Percentiles rank a stretch among this genome's conserved stretches.
Conservation (phyloP, 2,888 invertebrate genomes). For the Tromatobia lineatoria region DNA sequence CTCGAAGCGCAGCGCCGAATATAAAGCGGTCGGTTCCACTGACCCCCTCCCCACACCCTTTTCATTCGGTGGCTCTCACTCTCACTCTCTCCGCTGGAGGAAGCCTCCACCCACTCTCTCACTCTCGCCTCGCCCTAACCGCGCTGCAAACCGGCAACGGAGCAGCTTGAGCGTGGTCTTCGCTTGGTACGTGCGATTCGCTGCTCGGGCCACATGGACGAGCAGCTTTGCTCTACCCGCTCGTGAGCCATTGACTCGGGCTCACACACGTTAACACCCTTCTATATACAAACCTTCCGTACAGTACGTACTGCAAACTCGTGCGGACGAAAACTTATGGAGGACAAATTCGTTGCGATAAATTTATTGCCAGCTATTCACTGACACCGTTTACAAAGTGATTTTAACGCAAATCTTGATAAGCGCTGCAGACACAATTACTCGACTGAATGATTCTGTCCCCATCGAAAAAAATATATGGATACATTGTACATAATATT, state of each 20-base stretch:
- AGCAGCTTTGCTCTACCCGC: slow-evolving; percentile 30
- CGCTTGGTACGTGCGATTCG: slow-evolving; percentile 35
- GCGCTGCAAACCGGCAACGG: slow-evolving; percentile 37
- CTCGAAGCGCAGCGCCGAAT: slow-evolving; percentile 81
- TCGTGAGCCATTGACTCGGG: slow-evolving; percentile 52
- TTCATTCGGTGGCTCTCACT: slow-evolving; percentile 57
- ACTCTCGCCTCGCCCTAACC: slow-evolving; percentile 43
- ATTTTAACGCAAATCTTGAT: slow-evolving; percentile 9
- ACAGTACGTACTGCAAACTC: slow-evolving; percentile 8
- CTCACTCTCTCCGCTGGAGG: slow-evolving; percentile 29
- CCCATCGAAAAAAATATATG: no score
- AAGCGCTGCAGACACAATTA: neutral
- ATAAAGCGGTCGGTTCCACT: slow-evolving; percentile 81
- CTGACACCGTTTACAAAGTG: neutral
- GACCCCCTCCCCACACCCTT: slow-evolving; percentile 77
- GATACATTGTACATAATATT: no score
- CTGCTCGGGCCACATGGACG: slow-evolving; percentile 30
- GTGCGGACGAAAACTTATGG: slow-evolving; percentile 11
- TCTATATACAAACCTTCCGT: neutral
- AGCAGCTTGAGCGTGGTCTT: slow-evolving; percentile 41
- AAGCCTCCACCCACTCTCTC: slow-evolving; percentile 54
- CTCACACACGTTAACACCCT: neutral
- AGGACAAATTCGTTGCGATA: slow-evolving; percentile 14
- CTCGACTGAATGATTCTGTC: neutral
- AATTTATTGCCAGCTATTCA: neutral